Evolutionary conservation across 2,113 vertebrate genomes (phyloP).

Genomic region (Enhydra lutris): DNA sequence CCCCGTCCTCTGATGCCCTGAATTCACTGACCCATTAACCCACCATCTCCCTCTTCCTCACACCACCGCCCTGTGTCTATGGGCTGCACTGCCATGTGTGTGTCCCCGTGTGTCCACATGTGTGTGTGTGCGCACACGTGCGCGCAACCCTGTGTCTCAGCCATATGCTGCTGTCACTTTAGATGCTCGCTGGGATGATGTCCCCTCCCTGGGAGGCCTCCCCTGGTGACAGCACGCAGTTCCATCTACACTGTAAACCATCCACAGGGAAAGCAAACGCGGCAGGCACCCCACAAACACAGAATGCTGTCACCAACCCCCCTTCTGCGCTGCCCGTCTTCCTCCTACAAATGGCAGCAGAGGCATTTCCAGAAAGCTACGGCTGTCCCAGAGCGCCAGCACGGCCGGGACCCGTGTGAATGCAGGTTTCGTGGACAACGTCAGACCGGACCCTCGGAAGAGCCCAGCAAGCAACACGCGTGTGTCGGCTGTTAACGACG

Average conservation of each 20-base stretch:
- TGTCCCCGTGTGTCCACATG: neutral
- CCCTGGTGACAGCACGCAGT: constrained; percentile 51
- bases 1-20: constrained; percentile 54
- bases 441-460: neutral
- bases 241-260: constrained; percentile 59
- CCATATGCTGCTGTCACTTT: constrained; percentile 82
- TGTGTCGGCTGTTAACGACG: fast-evolving
- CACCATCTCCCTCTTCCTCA: constrained; percentile 59
- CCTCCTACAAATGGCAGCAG: neutral
- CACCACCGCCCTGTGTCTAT: neutral
- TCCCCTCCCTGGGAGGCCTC: constrained; percentile 49
- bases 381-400: neutral
- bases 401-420: fast-evolving
- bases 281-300: fast-evolving
- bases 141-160: constrained; percentile 57
- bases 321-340: fast-evolving
- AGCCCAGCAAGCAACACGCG: fast-evolving
- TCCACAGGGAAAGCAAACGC: neutral
- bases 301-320: too few relatives aligned
- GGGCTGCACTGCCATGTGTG: constrained; percentile 11
- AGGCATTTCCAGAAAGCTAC: neutral
- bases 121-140: neutral
- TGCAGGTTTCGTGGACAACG: too few relatives aligned
- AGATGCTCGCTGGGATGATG: constrained; percentile 80
- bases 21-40: constrained; percentile 84